phyloP scores from a whole-genome alignment of 1,140 invertebrate genomes.

The Oscheius sp. region DNA sequence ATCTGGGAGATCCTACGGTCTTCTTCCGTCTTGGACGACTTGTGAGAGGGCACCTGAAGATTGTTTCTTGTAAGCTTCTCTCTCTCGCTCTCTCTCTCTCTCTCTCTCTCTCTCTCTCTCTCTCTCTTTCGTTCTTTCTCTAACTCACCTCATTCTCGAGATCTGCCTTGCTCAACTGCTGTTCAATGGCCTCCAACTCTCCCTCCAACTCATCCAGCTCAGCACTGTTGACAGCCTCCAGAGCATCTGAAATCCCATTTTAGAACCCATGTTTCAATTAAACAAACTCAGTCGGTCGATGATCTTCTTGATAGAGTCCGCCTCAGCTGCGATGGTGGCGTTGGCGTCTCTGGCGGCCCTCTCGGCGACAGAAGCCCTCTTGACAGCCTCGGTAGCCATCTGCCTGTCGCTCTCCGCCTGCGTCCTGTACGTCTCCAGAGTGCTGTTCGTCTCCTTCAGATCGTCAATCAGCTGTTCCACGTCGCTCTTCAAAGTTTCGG shows the following conservation, averaged over 20 bases:
- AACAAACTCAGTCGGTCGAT: slow-evolving; percentile 38
- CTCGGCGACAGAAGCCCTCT: slow-evolving; percentile 40
- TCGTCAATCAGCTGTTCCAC: slow-evolving; percentile 34
- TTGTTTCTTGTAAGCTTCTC: neutral
- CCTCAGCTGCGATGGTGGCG: slow-evolving; percentile 17
- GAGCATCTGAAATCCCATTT: slow-evolving; percentile 50
- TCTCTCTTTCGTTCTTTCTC: too few species aligned
- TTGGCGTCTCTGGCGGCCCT: slow-evolving; percentile 39
- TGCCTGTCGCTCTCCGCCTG: slow-evolving; percentile 27
- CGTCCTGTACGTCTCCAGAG: slow-evolving; percentile 34
- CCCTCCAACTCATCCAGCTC: slow-evolving; percentile 54
- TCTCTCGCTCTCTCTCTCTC: too few species aligned
- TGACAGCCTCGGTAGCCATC: slow-evolving; percentile 37
- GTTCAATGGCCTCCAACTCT: slow-evolving; percentile 49
- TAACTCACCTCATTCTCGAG: slow-evolving; percentile 44
- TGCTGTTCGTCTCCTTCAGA: slow-evolving; percentile 28
- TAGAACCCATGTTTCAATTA: slow-evolving; percentile 1
- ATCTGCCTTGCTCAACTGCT: slow-evolving; percentile 42
- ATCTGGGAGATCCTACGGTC: slow-evolving; percentile 35
- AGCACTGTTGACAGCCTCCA: slow-evolving; percentile 57
- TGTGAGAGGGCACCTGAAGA: slow-evolving; percentile 1
- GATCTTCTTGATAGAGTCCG: slow-evolving; percentile 37
- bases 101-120: too few species aligned
- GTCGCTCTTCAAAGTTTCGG: slow-evolving; percentile 29
- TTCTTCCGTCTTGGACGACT: slow-evolving; percentile 34